phyloP scores from a whole-genome alignment of 2,797 vertebrate genomes.

The Oreochromis grahami region DNA sequence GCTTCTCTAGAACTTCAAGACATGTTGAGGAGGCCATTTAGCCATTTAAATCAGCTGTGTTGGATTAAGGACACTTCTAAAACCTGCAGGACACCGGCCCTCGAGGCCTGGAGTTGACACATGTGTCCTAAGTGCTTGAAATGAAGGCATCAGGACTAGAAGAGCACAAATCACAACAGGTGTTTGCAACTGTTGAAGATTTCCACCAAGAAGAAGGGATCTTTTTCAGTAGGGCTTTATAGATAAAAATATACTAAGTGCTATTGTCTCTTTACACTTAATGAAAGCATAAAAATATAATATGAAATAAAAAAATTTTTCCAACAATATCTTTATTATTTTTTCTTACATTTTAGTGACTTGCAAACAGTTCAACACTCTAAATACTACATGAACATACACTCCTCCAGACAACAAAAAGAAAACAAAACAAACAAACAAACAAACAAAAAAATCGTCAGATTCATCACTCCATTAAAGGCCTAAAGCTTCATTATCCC shows the following conservation, averaged over 20 bases:
- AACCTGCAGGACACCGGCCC: fast-evolving
- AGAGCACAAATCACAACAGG: not conserved
- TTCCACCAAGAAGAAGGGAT: not conserved
- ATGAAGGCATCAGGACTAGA: fast-evolving
- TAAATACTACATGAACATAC: too few relatives aligned
- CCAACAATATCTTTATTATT: too few relatives aligned
- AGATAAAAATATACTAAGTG: not conserved
- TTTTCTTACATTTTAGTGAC: too few relatives aligned
- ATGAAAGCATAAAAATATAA: not conserved
- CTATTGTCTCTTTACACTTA: not conserved
- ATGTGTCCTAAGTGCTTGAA: not conserved
- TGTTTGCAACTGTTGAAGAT: not conserved
- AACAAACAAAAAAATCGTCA: too few relatives aligned
- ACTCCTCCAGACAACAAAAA: too few relatives aligned
- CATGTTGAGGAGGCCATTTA: not conserved
- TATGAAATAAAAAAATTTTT: not conserved
- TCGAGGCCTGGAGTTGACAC: fast-evolving
- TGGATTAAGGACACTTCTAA: fast-evolving
- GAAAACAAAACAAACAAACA: too few relatives aligned
- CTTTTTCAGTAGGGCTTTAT: not conserved
- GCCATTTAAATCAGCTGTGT: not conserved
- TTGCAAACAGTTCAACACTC: too few relatives aligned
- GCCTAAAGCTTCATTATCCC: too few relatives aligned
- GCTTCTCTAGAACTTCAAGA: not conserved
- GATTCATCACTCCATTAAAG: too few relatives aligned